These are phyloP conservation scores for Yponomeuta plumbellus DNA, from an alignment of 2,888 invertebrate genomes.

Conservation along the genomic window DNA sequence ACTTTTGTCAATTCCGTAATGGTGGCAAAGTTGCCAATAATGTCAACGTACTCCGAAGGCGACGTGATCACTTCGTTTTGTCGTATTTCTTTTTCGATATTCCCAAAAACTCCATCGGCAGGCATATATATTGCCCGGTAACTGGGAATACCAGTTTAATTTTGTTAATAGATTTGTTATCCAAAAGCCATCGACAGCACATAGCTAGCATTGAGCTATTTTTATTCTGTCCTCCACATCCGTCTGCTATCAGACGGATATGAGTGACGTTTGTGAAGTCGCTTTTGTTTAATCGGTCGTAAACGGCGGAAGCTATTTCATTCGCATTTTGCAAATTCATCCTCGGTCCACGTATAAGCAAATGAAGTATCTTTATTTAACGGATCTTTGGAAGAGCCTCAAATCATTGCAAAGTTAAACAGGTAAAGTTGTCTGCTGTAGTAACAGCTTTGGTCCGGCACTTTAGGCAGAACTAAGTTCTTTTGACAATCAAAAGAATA, in stretches of 20 bases:
- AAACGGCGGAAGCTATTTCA: slow-evolving; percentile 12
- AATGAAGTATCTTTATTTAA: slow-evolving; percentile 16
- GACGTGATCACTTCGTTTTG: slow-evolving; percentile 1
- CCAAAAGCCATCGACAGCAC: slow-evolving; percentile 26
- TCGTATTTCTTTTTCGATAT: too few relatives aligned
- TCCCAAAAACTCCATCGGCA: slow-evolving; percentile 1
- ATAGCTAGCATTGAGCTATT: slow-evolving; percentile 28
- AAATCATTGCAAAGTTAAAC: slow-evolving; percentile 17
- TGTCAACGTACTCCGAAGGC: not conserved
- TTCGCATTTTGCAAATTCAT: slow-evolving; percentile 12
- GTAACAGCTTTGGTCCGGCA: slow-evolving; percentile 18
- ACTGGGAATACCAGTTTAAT: slow-evolving; percentile 13
- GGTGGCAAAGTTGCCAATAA: too few relatives aligned
- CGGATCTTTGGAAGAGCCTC: slow-evolving; percentile 16
- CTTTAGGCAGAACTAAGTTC: slow-evolving; percentile 17
- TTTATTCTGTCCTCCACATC: slow-evolving; percentile 30
- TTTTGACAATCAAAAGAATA: slow-evolving; percentile 20
- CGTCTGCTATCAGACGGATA: slow-evolving; percentile 27
- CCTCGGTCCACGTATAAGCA: slow-evolving; percentile 15
- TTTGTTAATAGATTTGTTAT: slow-evolving; percentile 5
- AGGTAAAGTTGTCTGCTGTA: slow-evolving; percentile 18
- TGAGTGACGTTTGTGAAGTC: slow-evolving; percentile 23
- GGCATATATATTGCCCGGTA: slow-evolving; percentile 11
- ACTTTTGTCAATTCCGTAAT: too few relatives aligned
- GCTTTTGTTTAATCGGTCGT: slow-evolving; percentile 8